phyloP scores from a whole-genome alignment of 2,888 invertebrate genomes.

The Deilephila elpenor region DNA sequence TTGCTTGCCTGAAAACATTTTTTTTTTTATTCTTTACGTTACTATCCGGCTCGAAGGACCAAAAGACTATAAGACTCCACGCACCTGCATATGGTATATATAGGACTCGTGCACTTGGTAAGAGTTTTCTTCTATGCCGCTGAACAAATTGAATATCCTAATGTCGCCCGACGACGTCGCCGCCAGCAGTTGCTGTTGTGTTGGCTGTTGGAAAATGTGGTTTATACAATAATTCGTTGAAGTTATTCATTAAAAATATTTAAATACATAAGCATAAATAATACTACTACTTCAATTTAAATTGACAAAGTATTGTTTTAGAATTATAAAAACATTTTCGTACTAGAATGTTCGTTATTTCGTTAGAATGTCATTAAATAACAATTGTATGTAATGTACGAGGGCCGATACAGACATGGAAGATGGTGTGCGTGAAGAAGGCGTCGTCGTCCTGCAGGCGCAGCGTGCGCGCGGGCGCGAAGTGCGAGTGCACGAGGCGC shows the following conservation, averaged over 20 bases:
- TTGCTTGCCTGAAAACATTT: slow-evolving; percentile 80
- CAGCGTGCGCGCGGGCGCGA: slow-evolving; percentile 74
- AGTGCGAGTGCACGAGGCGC: slow-evolving; percentile 74
- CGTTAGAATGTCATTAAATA: too few relatives aligned
- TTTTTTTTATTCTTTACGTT: not conserved
- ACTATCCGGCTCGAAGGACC: not conserved
- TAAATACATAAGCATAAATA: too few relatives aligned
- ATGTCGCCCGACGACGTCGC: slow-evolving; percentile 97
- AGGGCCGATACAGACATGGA: slow-evolving; percentile 76
- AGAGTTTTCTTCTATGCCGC: slow-evolving; percentile 91
- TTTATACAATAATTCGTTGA: not conserved
- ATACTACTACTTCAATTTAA: too few relatives aligned
- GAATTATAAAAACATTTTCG: not conserved
- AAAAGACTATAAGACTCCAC: not conserved
- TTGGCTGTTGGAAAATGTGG: slow-evolving; percentile 63
- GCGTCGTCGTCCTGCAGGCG: slow-evolving; percentile 84
- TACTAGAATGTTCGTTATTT: too few relatives aligned
- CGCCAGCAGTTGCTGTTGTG: slow-evolving; percentile 84
- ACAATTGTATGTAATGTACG: too few relatives aligned
- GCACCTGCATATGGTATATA: slow-evolving; percentile 90
- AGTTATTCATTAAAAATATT: too few relatives aligned
- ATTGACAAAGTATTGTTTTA: too few relatives aligned
- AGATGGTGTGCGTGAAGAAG: slow-evolving; percentile 90
- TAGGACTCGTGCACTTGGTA: slow-evolving; percentile 94
- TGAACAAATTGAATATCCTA: slow-evolving; percentile 93